A percentile compares a stretch with the other conserved stretches of the same genome.
phyloP scores from a whole-genome alignment of 2,888 invertebrate species.

The Hybos culiciformis region DNA sequence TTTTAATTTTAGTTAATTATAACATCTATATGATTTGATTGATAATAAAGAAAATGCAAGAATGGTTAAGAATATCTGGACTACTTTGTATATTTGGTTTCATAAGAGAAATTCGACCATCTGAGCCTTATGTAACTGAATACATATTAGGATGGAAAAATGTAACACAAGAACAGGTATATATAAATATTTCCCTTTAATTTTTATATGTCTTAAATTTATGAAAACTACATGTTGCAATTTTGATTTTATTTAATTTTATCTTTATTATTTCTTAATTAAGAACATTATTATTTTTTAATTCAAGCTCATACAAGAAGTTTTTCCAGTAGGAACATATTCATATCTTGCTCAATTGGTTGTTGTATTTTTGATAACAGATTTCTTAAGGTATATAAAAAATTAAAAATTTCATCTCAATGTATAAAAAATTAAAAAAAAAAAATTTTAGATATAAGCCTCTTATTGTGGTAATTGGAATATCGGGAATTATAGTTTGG shows the following conservation, averaged over 20 bases:
- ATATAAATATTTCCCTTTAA: neutral
- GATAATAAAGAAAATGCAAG: conserved; percentile 23
- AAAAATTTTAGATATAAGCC: conserved; percentile 57
- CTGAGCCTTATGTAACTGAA: conserved; percentile 72
- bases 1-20: no score
- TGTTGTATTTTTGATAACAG: conserved; percentile 70
- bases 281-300: no score
- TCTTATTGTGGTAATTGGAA: conserved; percentile 60
- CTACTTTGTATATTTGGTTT: conserved; percentile 67
- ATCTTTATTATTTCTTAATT: no score
- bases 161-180: conserved; percentile 43
- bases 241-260: no score
- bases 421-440: neutral
- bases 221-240: no score
- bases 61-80: conserved; percentile 57
- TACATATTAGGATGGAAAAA: conserved; percentile 71
- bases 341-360: conserved; percentile 63
- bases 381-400: conserved; percentile 41
- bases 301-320: conserved; percentile 54
- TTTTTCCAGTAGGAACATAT: conserved; percentile 80
- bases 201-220: conserved; percentile 13
- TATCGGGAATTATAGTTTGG: conserved; percentile 62
- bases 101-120: conserved; percentile 71
- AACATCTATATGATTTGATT: no score
- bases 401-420: neutral